Base-by-base conservation (phyloP, 2,888 invertebrate genomes). In the Gasteruption jaculator region DNA sequence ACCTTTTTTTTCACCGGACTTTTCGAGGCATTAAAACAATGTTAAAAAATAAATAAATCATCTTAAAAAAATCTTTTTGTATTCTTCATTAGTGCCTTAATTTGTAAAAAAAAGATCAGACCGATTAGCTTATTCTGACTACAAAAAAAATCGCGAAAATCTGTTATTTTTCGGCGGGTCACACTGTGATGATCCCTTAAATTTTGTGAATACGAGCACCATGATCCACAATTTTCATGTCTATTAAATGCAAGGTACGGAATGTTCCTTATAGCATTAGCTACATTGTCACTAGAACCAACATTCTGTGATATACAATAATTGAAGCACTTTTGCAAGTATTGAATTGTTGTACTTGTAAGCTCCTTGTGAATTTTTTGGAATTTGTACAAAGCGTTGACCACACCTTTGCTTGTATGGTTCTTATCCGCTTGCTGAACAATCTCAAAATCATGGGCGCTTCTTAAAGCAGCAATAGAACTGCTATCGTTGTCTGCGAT, bases 291-390 rank as follows among this genome's bases (percentile, higher is more conserved):
- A n/a, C 7, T 34, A 19, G 21, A 16, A 22, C 41, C 20, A n/a
- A 20, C 21, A 11, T 27, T n/a, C 18, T 41, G 29, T 22, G 27
- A 6, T 15, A 41, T 18, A n/a, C 21, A 19, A 15, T 41, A 41
- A 27, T 16, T n/a, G 19, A 41, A 41, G 18, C 41, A 35, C 21
- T 22, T 18, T 22, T 29, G 10, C 2, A 36, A 18, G 12, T 35
- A 41, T 12, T 12, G n/a, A 12, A 41, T 41, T 8, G 19, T 19
- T 11, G 21, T 18, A 3, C 3, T 16, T n/a, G 18, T 41, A 10
- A 41, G 24, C 20, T 41, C 36, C 20, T 41, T 41, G n/a, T 41
- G 36, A 3, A 18, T 30, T 19, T 41, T 30, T 22, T 36, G 36
- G 2, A 41, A 18, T 21, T 27, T 41, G 12, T 18, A 33, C 12